Evolutionary conservation across 2,888 invertebrate genomes (phyloP).

Genomic region (Chymomyza amoena): DNA sequence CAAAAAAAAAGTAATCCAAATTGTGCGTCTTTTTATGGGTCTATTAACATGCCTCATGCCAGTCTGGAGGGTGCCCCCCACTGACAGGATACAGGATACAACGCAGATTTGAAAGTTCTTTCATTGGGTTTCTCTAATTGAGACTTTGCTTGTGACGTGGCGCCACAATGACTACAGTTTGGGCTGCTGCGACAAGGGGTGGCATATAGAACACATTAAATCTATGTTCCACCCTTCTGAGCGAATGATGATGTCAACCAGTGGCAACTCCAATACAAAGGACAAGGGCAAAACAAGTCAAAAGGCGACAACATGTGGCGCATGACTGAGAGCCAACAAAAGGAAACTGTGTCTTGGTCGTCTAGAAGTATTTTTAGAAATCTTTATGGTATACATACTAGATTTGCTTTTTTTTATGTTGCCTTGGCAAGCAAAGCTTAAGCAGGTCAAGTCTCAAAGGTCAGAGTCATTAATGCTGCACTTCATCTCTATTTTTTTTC

Average conservation of each 20-base stretch:
- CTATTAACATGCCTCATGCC: not conserved
- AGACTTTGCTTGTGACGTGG: constrained; percentile 30
- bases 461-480: constrained; percentile 19
- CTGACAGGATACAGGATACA: not conserved
- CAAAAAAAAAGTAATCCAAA: not conserved
- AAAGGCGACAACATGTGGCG: not conserved
- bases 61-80: not conserved
- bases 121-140: not conserved
- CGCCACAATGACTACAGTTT: constrained; percentile 47
- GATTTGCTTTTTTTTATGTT: too few species aligned
- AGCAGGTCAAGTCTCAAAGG: constrained; percentile 42
- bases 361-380: not conserved
- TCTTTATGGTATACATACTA: not conserved
- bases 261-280: not conserved
- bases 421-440: not conserved
- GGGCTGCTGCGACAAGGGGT: not conserved
- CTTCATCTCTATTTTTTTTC: not conserved
- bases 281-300: not conserved
- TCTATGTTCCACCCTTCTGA: not conserved
- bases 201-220: not conserved
- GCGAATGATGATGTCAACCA: constrained; percentile 26
- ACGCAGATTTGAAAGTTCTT: not conserved
- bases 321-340: not conserved
- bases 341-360: not conserved
- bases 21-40: not conserved